Base-by-base conservation (phyloP, 2,797 vertebrate species). In the Bufotes viridis region DNA sequence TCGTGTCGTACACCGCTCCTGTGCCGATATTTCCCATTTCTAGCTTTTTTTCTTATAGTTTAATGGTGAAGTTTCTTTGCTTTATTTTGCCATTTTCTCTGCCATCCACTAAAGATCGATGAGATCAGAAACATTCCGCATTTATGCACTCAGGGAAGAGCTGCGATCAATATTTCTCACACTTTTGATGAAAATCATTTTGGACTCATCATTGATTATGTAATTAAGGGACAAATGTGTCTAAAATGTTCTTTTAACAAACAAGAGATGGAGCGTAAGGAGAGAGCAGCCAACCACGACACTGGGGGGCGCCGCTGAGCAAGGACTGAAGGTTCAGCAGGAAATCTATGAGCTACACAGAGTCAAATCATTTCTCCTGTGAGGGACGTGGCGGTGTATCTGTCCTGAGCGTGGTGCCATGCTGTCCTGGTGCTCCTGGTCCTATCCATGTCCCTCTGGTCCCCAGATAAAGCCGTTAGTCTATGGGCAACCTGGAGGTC, bases 181-280 rank as follows among this genome's bases (percentile, higher is more conserved):
- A 67, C 70, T 53, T 76, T 51, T 76, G 74, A 53, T 53, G 74
- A 76, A 76, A 76, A 76, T 55, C 49, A 76, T 55, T 76, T 55
- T 76, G 74, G 74, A 76, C 49, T 76, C 74, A n/a, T 76, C 51
- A 76, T 76, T 24, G 74, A 76, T 76, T 76, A 76, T 53, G 22
- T 76, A 13, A 76, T 76, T 76, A 76, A 24, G 15, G 51, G 14
- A 53, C 10, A 53, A 76, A 76, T 24, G 22, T 34, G 11, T 1
- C 72, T 51, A 17, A 75, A 75, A 75, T n/a, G 34, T 74, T 49
- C 34, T 75, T 51, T 51, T 53, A 76, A 9, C 4, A n/a, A 53
- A 53, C 18, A 51, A 22, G 51, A 18, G 69, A 72, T 12, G 34
- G 14, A 42, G 17, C 3, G 13, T 10, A 7, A 74, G 34, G 69